Conservation (phyloP, 2,113 vertebrate species). For the Odontesthes bonariensis region DNA sequence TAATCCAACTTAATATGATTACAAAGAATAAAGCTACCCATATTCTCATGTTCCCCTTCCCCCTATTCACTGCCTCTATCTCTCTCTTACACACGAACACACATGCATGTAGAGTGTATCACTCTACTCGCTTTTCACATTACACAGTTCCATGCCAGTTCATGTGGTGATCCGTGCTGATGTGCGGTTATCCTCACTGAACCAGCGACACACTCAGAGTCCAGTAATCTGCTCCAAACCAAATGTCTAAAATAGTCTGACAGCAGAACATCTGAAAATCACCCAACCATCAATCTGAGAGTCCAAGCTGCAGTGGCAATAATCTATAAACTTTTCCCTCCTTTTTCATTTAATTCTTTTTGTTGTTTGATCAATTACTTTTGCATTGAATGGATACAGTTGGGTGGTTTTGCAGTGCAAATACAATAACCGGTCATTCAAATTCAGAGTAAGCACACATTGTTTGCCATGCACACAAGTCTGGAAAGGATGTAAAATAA, state of each 20-base stretch:
- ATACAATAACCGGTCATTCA: not conserved
- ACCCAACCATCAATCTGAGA: conserved; percentile 23
- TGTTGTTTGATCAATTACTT: not conserved
- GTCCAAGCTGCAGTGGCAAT: conserved; percentile 40
- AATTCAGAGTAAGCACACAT: not conserved
- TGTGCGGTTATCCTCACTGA: conserved; percentile 57
- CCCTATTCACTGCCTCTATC: not conserved
- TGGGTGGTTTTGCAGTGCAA: not conserved
- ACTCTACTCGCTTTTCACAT: conserved; percentile 21
- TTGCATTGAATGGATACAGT: not conserved
- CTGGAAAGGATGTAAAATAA: not conserved
- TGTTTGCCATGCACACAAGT: not conserved
- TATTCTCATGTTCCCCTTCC: conserved; percentile 4
- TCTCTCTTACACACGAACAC: conserved; percentile 17
- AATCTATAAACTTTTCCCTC: conserved; percentile 16
- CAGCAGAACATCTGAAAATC: conserved; percentile 32
- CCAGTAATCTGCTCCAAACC: conserved; percentile 52
- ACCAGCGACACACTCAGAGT: conserved; percentile 30
- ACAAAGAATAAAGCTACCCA: conserved; percentile 65
- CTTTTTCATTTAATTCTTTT: too few species aligned
- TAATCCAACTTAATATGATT: conserved; percentile 77
- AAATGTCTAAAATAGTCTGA: conserved; percentile 50
- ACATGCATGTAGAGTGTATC: not conserved
- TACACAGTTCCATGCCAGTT: conserved; percentile 39
- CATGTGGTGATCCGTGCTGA: conserved; percentile 52